These are phyloP conservation scores for Heterocephalus glaber DNA, from an alignment of 2,113 vertebrate genomes.

Conservation along the genomic window DNA sequence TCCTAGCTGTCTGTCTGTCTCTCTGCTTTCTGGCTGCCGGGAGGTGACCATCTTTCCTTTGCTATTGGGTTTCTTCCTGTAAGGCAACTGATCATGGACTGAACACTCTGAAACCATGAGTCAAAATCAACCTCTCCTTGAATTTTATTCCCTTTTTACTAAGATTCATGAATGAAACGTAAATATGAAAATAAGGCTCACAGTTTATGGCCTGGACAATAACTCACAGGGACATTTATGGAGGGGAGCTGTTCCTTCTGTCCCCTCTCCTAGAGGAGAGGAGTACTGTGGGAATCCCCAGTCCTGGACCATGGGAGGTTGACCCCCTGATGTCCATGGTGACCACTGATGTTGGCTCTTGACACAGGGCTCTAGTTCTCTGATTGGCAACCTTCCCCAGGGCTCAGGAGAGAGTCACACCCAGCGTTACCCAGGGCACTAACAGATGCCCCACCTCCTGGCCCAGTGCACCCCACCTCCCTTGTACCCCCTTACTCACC, in stretches of 20 bases:
- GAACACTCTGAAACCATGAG: neutral
- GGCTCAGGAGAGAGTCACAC: rapidly evolving
- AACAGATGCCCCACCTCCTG: neutral
- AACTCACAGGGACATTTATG: rapidly evolving
- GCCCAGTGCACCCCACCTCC: neutral
- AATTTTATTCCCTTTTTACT: neutral
- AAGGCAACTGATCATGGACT: neutral
- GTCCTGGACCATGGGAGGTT: too few species aligned
- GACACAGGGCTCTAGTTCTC: rapidly evolving
- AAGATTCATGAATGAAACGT: neutral
- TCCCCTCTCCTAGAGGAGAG: neutral
- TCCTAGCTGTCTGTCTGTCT: neutral
- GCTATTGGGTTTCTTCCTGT: neutral
- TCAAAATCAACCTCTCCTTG: too few species aligned
- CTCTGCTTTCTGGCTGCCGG: neutral
- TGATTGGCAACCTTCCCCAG: rapidly evolving
- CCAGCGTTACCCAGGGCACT: neutral
- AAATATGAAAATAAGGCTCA: neutral
- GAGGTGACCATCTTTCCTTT: neutral
- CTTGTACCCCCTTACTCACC: rapidly evolving
- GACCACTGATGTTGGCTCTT: neutral
- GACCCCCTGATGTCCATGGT: rapidly evolving
- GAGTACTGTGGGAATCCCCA: neutral
- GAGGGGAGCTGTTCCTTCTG: neutral
- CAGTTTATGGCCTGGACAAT: rapidly evolving